Base-by-base conservation (phyloP, 1,140 invertebrate species). In the Musca vetustissima region DNA sequence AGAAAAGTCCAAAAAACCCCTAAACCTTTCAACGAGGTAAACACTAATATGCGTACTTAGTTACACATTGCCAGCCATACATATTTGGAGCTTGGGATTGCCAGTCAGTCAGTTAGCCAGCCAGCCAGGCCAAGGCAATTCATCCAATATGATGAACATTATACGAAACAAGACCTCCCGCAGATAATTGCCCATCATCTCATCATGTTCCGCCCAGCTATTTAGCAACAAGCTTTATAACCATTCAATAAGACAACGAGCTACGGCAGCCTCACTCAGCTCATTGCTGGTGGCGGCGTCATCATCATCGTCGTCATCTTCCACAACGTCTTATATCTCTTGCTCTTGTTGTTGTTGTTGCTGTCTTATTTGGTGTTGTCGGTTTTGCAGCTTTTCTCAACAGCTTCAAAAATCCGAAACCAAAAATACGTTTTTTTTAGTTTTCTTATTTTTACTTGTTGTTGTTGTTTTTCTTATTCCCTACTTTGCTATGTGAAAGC, bases 171-270 rank as follows among this genome's bases (percentile, higher is more conserved):
- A 67, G 66, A 67, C 66, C 66, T 67, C 66, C 66, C 66, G 66
- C 66, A 43, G 66, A 67, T 67, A 67, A 67, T 67, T 67, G 66
- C 66, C 66, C 66, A 67, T 67, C 66, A 67, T 52, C 65, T 66
- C 65, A 66, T 67, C 49, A 28, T 49, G 66, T 67, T 67, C 66
- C 66, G 66, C 66, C 66, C 66, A 67, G 50, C 48, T 67, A 67
- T 67, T 67, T 67, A 67, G 52, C 66, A 67, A 67, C 66, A 67
- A 67, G 25, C n/a, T 22, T 52, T 25, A 52, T 47, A 25, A 43
- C 48, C 61, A 65, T 65, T 47, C 24, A 19, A 61, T 21, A 36
- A 28, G 57, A 61, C 36, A 36, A 19, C 57, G 43, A 43, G 11
- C 36, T 8, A 11, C 36, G 1, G 28, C 28, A 59, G n/a, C 32